Base-by-base conservation (phyloP, 2,888 invertebrate species). In the Pseudoips prasinana region DNA sequence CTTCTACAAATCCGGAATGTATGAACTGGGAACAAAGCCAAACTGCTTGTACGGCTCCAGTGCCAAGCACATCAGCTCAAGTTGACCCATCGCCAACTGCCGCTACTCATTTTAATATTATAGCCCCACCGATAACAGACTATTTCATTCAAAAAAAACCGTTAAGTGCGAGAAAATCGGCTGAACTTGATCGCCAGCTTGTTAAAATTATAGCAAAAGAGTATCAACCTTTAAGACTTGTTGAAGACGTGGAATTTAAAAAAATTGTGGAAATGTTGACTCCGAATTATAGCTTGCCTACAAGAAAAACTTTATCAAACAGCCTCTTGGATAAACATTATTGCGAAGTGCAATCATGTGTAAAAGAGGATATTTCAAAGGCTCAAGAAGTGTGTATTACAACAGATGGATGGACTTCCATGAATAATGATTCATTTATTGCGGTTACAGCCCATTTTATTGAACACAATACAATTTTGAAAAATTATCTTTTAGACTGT, bases 231-330 rank as follows among this genome's bases (percentile, higher is more conserved):
- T 47, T 57, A 10, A 20, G 30, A 0, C 10, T 46, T n/a, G 43
- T 50, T 0, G 45, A 57, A 33, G 46, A 57, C 28, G 22, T 29
- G 11, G 23, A 33, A 6, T 51, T 51, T 19, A 34, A 40, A 32
- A 48, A 42, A 20, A 9, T 23, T 9, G 19, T 49, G 11, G 22
- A 22, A 0, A 19, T 30, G 1, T 44, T 39, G 44, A 50, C 44
- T 29, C 51, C 55, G 10, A 47, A 47, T 0, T 52, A 55, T 27
- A 8, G 29, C 7, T 28, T 42, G 6, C 51, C 52, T 1, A 28
- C 37, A 1, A 19, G 49, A 25, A 50, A 52, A 39, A 39, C 39
- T 0, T 11, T 53, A 6, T 50, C 44, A 0, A 22, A 19, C 4
- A 7, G n/a, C n/a, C 5, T 29, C 1, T 7, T 29, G 7, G 20